phyloP scores from a whole-genome alignment of 2,797 vertebrate genomes.

The Bufotes viridis region DNA sequence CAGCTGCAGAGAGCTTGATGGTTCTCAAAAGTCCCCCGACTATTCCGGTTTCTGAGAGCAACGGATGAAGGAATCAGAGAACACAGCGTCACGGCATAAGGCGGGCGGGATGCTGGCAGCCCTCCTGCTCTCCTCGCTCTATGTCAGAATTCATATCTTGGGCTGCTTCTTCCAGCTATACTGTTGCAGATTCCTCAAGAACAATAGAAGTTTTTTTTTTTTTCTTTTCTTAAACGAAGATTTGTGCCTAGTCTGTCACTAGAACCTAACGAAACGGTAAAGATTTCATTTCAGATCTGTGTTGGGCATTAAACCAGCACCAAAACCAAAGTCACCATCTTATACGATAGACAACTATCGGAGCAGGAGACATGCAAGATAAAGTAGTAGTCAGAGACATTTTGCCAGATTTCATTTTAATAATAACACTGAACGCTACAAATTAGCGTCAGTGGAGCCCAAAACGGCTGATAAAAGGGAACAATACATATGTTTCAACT shows the following conservation, averaged over 20 bases:
- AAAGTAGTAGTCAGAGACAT: neutral
- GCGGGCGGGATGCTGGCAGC: constrained; percentile 64
- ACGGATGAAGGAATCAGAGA: constrained; percentile 71
- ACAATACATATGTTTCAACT: neutral
- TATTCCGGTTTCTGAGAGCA: constrained; percentile 73
- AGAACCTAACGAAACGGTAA: neutral
- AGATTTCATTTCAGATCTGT: neutral
- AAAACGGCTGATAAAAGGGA: neutral
- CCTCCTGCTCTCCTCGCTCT: constrained; percentile 38
- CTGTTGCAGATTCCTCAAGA: constrained; percentile 26
- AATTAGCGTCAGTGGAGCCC: neutral
- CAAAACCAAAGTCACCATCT: neutral
- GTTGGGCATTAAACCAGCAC: neutral
- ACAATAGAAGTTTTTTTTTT: constrained; percentile 24
- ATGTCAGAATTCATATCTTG: constrained; percentile 52
- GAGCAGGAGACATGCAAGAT: neutral
- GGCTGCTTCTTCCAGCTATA: constrained; percentile 19
- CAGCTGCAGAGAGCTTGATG: constrained; percentile 92
- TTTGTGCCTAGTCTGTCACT: constrained; percentile 6
- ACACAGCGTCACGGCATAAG: constrained; percentile 65
- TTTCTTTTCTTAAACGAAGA: neutral
- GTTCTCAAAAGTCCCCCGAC: constrained; percentile 79
- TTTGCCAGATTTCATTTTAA: no score
- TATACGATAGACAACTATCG: neutral
- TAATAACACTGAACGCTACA: neutral